Percentiles rank a stretch among this genome's conserved stretches.
These are phyloP conservation scores for Turritopsis rubra DNA, from an alignment of 30 jellyfish, hydroid and myxozoan genomes.

Conservation along the genomic window DNA sequence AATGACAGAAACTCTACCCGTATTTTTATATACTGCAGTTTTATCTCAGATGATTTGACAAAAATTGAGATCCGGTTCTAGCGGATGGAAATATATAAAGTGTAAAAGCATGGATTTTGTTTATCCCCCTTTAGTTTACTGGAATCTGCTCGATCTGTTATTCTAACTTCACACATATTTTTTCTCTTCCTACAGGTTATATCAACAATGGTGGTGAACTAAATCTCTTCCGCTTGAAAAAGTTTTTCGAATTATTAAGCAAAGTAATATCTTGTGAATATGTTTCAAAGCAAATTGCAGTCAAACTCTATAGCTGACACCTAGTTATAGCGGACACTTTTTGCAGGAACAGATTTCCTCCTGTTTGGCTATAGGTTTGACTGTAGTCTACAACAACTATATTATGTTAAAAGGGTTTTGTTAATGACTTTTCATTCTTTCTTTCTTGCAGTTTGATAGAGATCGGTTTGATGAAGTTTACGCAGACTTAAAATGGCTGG, in stretches of 20 bases:
- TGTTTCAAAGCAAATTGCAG: too few species aligned
- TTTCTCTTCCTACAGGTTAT: slow-evolving; percentile 43
- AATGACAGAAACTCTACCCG: too few species aligned
- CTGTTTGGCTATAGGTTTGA: background rate
- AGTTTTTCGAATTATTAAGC: slow-evolving; percentile 46
- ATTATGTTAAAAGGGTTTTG: too few species aligned
- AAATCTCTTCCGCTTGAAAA: slow-evolving; percentile 46
- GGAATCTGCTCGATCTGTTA: too few species aligned
- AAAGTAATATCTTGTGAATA: slow-evolving; percentile 53
- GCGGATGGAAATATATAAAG: too few species aligned
- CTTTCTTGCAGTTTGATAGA: slow-evolving; percentile 44
- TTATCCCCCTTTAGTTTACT: background rate
- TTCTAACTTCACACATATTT: background rate
- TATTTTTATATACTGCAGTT: too few species aligned
- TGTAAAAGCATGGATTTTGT: too few species aligned
- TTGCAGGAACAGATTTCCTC: too few species aligned
- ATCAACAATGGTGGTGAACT: slow-evolving; percentile 68
- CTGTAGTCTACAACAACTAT: background rate
- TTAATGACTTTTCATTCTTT: background rate
- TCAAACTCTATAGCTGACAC: too few species aligned
- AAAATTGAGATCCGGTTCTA: too few species aligned
- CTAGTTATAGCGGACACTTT: too few species aligned
- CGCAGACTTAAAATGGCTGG: slow-evolving; percentile 80
- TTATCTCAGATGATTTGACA: too few species aligned
- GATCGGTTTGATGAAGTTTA: slow-evolving; percentile 68